Base-by-base conservation (phyloP, 2,888 invertebrate species). In the Gymnocheta viridis region DNA sequence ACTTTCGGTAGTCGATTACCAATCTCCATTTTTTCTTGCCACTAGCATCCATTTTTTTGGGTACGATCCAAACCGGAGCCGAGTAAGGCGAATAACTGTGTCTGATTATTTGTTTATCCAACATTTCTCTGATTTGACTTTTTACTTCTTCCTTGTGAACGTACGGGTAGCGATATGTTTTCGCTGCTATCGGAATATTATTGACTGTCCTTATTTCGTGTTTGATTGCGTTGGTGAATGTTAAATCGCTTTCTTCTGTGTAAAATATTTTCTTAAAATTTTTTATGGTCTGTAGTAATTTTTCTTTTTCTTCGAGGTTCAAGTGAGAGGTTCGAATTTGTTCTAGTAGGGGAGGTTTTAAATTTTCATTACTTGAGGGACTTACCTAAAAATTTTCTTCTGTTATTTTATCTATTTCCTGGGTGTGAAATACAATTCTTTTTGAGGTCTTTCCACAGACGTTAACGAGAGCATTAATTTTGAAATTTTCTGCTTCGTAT, bases 401-500 rank as follows among this genome's bases (percentile, higher is more conserved):
- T 14, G 49, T 29, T 49, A 73, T 5, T 14, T 35, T 62, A 47
- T 73, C 35, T 3, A 49, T 58, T 60, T 38, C 12, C 9, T 51
- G 27, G 6, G 27, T 27, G 4, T 49, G 5, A 14, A 72, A 72
- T 29, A 0, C 17, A 0, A 54, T n/a, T 58, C 0, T 44, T 24
- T 19, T 32, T 49, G 70, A 47, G 6, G 29, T 47, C 0, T 58
- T 60, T 27, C 62, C 62, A 62, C 9, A 4, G 6, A 73, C 51
- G 9, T 49, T 62, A 1, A 73, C 22, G 2, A 19, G 14, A 41
- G 62, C 73, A 22, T 38, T 49, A 29, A 64, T 74, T 74, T 62
- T 74, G n/a, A 51, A 62, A 51, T 62, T 62, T 38, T 74, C 62
- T 35, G 62, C 73, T 5, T 60, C 72, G 22, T 72, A 49, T 22